Evolutionary conservation across 2,113 vertebrate species (phyloP).

Genomic region (Crypturellus undulatus): DNA sequence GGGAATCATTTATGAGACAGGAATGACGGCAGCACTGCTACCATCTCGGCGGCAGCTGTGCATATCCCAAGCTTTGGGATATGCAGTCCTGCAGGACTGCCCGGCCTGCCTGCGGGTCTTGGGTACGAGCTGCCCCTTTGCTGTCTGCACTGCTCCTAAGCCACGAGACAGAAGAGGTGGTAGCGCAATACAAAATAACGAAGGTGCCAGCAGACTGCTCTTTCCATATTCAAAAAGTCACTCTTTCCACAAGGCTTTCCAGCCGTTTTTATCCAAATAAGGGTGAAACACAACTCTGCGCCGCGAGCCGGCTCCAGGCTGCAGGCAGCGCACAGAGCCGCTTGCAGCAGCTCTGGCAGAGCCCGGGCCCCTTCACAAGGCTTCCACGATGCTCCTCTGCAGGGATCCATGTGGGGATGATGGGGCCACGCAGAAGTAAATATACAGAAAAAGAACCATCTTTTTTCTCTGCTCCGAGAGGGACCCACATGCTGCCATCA

Average conservation of each 20-base stretch:
- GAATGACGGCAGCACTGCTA: background rate
- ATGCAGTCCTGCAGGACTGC: background rate
- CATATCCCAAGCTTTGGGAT: background rate
- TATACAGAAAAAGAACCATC: too few relatives aligned
- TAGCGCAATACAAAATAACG: background rate
- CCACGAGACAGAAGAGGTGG: background rate
- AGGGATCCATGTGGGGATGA: background rate
- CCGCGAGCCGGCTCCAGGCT: background rate
- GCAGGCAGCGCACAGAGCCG: background rate
- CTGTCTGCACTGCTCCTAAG: background rate
- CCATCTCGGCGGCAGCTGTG: background rate
- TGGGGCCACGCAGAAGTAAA: too few relatives aligned
- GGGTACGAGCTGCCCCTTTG: background rate
- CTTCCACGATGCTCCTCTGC: background rate
- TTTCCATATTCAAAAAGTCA: background rate
- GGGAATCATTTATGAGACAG: fast-evolving
- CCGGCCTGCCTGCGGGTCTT: background rate
- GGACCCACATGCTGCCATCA: too few relatives aligned
- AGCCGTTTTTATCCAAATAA: background rate
- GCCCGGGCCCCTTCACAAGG: background rate
- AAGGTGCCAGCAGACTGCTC: background rate
- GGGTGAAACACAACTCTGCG: background rate
- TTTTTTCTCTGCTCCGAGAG: too few relatives aligned
- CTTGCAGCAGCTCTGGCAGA: background rate
- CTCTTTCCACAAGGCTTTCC: conserved; percentile 36